Base-by-base conservation (phyloP, 2,113 vertebrate species). In the Ctenodactylus gundi region DNA sequence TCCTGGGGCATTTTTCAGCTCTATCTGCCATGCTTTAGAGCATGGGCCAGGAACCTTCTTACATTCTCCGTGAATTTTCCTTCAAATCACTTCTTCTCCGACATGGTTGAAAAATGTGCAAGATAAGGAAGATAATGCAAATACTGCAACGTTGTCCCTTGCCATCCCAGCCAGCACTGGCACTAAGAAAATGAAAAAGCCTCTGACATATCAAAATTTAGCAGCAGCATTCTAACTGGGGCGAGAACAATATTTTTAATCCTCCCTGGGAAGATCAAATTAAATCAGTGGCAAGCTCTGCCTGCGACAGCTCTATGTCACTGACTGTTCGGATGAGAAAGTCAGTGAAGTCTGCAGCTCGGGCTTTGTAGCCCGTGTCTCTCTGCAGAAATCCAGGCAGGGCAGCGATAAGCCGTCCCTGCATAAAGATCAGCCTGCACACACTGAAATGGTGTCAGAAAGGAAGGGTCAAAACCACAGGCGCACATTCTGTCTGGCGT, bases 161-260 rank as follows among this genome's bases (percentile, higher is more conserved):
- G 91, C 96, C 94, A 92, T 83, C 93, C 77, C 83, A 88, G 95
- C 75, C 70, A 87, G 82, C 67, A 41, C 0, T 0, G 11, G 57
- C 53, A n/a, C 88, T 0, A 0, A 70, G 86, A 96, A 97, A 97
- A 98, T 95, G 94, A 97, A 97, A 97, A 97, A 96, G 93, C 41
- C 81, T 93, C 86, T 94, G 96, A 95, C 95, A 86, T 96, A 97
- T 62, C 88, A 85, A 95, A 97, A 95, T 89, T 94, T 95, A 97
- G 90, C 92, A 81, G 96, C 83, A 97, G 88, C 95, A 68, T 95
- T 96, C 96, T 95, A 97, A 95, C 94, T 93, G 95, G 88, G 97
- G 93, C 41, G 84, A 94, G 97, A 98, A 96, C 97, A 97, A 83
- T 97, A 97, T 97, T 97, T 97, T 98, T 98, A 98, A 98, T 97